Evolutionary conservation across 2,888 invertebrate species (phyloP).

Genomic region (Tipula vernalis): DNA sequence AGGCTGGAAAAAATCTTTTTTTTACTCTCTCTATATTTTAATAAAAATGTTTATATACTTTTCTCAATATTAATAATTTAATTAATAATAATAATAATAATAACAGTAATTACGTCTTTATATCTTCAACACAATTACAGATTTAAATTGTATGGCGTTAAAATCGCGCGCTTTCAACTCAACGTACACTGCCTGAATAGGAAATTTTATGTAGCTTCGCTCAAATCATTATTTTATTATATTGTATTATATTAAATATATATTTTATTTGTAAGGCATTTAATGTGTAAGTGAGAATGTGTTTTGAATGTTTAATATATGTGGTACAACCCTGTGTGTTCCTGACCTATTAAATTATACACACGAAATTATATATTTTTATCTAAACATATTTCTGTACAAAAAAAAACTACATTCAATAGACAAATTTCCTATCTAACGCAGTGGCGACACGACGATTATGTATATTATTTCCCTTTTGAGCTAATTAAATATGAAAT

Average conservation of each 20-base stretch:
- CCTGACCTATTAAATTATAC: neutral
- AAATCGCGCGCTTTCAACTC: neutral
- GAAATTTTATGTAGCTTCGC: neutral
- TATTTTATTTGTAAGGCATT: neutral
- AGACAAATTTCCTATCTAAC: neutral
- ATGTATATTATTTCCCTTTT: neutral
- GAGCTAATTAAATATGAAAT: neutral
- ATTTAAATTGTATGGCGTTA: neutral
- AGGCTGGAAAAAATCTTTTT: neutral
- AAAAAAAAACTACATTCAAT: neutral
- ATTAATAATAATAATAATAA: neutral
- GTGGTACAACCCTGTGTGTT: neutral
- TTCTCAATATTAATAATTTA: neutral
- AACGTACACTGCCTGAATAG: neutral
- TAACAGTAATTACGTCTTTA: neutral
- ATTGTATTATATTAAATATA: neutral
- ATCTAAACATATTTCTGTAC: neutral
- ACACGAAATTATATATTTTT: neutral
- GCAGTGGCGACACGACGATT: neutral
- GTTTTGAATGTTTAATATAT: neutral
- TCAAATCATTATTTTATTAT: neutral
- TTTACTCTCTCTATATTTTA: neutral
- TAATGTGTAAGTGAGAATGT: neutral
- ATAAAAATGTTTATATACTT: neutral
- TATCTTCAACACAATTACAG: neutral